Evolutionary conservation across 2,888 invertebrate genomes (phyloP).

Genomic region (Chelonus formosanus): DNA sequence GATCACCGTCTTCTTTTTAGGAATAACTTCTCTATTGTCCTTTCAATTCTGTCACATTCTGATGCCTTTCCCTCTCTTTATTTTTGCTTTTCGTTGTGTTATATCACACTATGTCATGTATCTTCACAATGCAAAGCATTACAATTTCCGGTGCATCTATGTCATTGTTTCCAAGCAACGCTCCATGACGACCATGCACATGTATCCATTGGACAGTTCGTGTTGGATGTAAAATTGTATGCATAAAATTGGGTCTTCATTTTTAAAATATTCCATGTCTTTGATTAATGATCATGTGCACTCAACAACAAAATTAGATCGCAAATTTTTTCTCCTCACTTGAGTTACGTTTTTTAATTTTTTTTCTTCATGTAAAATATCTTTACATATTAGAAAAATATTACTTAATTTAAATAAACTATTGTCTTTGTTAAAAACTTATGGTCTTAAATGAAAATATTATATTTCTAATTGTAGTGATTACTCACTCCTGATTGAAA

Average conservation of each 20-base stretch:
- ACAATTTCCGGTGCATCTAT: conserved; percentile 56
- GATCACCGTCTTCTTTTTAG: conserved; percentile 5
- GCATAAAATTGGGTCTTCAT: conserved; percentile 13
- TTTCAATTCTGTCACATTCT: conserved; percentile 21
- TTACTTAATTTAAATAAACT: too few species aligned
- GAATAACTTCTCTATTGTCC: conserved; percentile 37
- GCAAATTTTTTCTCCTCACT: too few species aligned
- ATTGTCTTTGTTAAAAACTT: too few species aligned
- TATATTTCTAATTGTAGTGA: too few species aligned
- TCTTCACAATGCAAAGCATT: conserved; percentile 56
- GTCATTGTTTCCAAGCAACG: conserved; percentile 58
- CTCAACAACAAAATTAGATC: not conserved
- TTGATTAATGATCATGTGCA: not conserved
- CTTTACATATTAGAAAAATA: too few species aligned
- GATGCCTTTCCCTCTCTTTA: conserved; percentile 24
- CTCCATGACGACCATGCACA: conserved; percentile 52
- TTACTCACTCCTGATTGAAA: too few species aligned
- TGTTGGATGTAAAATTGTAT: conserved; percentile 12
- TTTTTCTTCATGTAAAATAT: too few species aligned
- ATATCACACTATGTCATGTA: conserved; percentile 44
- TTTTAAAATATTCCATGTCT: conserved; percentile 3
- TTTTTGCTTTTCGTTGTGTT: conserved; percentile 19
- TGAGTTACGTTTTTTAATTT: too few species aligned
- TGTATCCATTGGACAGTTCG: conserved; percentile 30
- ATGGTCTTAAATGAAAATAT: too few species aligned